Conservation (phyloP, 2,113 vertebrate species). For the Stegastes partitus region DNA sequence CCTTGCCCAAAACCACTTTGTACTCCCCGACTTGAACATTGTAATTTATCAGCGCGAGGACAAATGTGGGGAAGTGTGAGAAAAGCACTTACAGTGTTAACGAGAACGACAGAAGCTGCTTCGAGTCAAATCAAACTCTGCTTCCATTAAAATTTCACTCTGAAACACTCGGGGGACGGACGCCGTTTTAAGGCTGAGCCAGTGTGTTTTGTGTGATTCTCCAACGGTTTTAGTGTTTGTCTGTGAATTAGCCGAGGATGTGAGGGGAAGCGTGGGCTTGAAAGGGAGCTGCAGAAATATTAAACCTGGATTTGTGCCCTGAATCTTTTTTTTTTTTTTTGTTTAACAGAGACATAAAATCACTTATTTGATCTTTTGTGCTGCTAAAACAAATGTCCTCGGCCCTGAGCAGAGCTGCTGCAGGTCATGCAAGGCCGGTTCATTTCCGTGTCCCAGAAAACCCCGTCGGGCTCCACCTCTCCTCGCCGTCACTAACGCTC, state of each 20-base stretch:
- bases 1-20: slow-evolving; percentile 50
- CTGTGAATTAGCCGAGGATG: slow-evolving; percentile 42
- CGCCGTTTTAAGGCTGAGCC: slow-evolving; percentile 20
- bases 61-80: slow-evolving; percentile 16
- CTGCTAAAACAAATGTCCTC: slow-evolving; percentile 35
- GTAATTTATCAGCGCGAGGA: slow-evolving; percentile 44
- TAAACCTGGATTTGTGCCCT: slow-evolving; percentile 34
- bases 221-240: slow-evolving; percentile 43
- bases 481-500: slow-evolving; percentile 44
- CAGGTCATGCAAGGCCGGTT: slow-evolving; percentile 69
- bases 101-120: slow-evolving; percentile 15
- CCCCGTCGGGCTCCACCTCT: slow-evolving; percentile 54
- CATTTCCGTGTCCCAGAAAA: slow-evolving; percentile 76
- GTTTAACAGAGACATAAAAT: slow-evolving; percentile 7
- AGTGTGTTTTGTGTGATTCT: slow-evolving; percentile 36
- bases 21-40: slow-evolving; percentile 30
- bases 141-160: slow-evolving; percentile 55
- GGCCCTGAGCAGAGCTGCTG: background rate
- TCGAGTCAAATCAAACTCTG: slow-evolving; percentile 51
- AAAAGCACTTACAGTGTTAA: slow-evolving; percentile 51
- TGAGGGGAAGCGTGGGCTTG: slow-evolving; percentile 12
- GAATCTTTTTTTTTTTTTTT: slow-evolving; percentile 21
- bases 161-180: slow-evolving; percentile 32
- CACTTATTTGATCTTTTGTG: slow-evolving; percentile 32
- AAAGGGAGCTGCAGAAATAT: slow-evolving; percentile 31